Conservation (phyloP, 2,113 vertebrate species). For the Bombycilla garrulus region DNA sequence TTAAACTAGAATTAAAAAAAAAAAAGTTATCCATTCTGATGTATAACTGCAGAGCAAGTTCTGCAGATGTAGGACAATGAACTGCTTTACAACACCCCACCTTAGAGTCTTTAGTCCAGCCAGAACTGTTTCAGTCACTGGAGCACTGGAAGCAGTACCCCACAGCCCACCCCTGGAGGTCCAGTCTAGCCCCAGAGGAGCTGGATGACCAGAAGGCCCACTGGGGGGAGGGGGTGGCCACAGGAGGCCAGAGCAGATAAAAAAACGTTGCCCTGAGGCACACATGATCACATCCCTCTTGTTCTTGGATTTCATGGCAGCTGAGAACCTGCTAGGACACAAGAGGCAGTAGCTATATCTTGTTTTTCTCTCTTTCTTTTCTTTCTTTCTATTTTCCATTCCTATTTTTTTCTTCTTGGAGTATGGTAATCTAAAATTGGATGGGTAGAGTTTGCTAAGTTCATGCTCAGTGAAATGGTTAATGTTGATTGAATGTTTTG, state of each 20-base stretch:
- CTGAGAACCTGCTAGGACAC: not conserved
- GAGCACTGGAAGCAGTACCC: not conserved
- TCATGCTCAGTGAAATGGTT: not conserved
- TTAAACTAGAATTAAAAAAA: not conserved
- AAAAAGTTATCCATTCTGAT: not conserved
- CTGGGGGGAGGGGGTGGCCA: accelerated
- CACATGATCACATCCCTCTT: not conserved
- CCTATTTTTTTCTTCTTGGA: not conserved
- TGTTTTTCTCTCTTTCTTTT: not conserved
- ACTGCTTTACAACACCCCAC: not conserved
- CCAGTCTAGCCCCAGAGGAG: not conserved
- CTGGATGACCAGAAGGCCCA: not conserved
- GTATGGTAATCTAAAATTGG: not conserved
- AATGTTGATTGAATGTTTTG: not conserved
- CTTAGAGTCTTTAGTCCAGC: not conserved
- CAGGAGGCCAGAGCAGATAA: not conserved
- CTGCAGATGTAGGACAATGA: not conserved
- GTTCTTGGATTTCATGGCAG: not conserved
- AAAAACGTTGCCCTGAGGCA: not conserved
- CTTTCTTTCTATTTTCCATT: not conserved
- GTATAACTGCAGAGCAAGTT: not conserved
- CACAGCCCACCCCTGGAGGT: not conserved
- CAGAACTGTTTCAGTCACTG: not conserved
- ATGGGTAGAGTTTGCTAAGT: not conserved
- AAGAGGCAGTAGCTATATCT: not conserved